Evolutionary conservation across 2,113 vertebrate genomes (phyloP).

Genomic region (Amphiprion ocellaris): DNA sequence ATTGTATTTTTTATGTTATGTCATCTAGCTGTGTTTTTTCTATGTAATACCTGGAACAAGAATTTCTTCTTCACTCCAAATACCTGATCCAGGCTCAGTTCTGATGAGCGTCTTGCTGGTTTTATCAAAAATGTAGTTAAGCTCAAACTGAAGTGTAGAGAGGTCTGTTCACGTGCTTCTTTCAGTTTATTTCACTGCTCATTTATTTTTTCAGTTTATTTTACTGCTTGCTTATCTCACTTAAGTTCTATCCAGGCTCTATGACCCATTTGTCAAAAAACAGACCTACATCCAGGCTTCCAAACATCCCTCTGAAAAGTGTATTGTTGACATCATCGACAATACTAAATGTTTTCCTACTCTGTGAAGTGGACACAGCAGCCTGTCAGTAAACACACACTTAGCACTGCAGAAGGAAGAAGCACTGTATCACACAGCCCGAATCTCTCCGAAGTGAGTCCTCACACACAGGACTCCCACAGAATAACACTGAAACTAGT

Average conservation of each 20-base stretch:
- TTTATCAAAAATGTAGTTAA: neutral
- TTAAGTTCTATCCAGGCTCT: neutral
- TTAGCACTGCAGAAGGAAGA: constrained; percentile 2
- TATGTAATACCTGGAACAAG: no score
- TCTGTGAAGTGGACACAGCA: constrained; percentile 5
- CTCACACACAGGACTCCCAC: neutral
- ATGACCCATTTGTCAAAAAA: neutral
- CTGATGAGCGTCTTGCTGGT: no score
- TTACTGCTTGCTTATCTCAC: neutral
- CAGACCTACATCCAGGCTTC: neutral
- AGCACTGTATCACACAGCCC: neutral
- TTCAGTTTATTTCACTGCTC: neutral
- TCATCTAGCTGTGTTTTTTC: no score
- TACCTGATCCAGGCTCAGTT: no score
- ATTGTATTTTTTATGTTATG: no score
- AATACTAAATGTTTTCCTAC: constrained; percentile 2
- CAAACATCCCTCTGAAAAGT: constrained; percentile 7
- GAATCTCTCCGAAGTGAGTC: neutral
- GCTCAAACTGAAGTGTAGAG: neutral
- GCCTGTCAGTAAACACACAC: constrained; percentile 14
- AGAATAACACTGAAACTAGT: constrained; percentile 10
- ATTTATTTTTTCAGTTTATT: no score
- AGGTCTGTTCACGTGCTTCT: neutral
- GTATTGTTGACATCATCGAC: constrained; percentile 14
- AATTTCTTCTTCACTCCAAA: no score